phyloP scores from a whole-genome alignment of 2,797 vertebrate genomes.

The Hozukius guyotensis region DNA sequence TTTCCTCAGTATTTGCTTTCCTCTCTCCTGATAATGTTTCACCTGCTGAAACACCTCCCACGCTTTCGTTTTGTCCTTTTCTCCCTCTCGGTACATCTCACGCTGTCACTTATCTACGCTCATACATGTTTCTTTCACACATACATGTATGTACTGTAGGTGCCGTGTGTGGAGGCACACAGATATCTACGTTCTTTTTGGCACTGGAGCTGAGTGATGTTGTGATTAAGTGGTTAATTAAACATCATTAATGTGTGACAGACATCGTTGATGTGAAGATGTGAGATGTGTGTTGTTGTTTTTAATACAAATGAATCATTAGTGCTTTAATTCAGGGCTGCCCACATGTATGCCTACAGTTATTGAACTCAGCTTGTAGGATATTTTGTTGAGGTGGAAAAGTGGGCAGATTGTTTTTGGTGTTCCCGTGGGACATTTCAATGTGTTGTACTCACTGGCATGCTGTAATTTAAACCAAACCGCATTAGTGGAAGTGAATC shows the following conservation, averaged over 20 bases:
- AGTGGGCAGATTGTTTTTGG: not conserved
- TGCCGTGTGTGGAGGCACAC: not conserved
- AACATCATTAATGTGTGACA: constrained; percentile 26
- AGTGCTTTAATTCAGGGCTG: not conserved
- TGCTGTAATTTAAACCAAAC: not conserved
- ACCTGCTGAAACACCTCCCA: constrained; percentile 21
- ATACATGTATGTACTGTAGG: not conserved
- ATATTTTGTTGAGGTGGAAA: not conserved
- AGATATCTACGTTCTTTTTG: not conserved
- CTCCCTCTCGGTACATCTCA: not conserved
- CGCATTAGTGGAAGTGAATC: not conserved
- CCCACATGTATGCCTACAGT: not conserved
- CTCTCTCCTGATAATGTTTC: constrained; percentile 19
- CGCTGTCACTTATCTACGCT: not conserved
- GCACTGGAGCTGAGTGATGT: constrained; percentile 11
- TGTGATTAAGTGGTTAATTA: constrained; percentile 55
- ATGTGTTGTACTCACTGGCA: not conserved
- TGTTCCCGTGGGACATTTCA: not conserved
- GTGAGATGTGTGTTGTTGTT: not conserved
- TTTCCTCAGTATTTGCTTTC: constrained; percentile 13
- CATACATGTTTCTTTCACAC: not conserved
- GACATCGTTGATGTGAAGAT: constrained; percentile 3
- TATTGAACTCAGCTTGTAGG: not conserved
- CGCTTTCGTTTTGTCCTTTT: not conserved
- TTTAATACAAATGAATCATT: constrained; percentile 15